Base-by-base conservation (phyloP, 2,797 vertebrate species). In the Anniella stebbinsi region DNA sequence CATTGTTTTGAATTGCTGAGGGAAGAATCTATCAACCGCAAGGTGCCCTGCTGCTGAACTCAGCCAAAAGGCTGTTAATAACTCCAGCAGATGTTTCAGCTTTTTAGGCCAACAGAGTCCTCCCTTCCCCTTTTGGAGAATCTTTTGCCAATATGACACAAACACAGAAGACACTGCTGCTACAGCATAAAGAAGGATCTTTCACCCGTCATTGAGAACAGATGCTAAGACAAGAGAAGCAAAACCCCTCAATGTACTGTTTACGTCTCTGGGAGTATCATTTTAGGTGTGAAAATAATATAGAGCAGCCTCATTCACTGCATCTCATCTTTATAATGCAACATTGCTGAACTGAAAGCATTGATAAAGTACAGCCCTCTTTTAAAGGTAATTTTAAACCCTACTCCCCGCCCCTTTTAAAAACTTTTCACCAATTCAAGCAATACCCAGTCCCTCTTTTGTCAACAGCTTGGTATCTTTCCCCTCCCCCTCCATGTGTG, bases 51-150 rank as follows among this genome's bases (percentile, higher is more conserved):
- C 94, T 95, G 95, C 93, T 97, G 95, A 97, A 96, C 95, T 97
- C 95, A 94, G 95, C 92, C 95, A 95, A 96, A 96, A 97, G 96
- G 84, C 91, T 93, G 93, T 94, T 97, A 96, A 95, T 97, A 97
- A 95, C 92, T 95, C 92, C 91, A 96, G 95, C 94, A 96, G 96
- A 96, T 96, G 94, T 95, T 97, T 95, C 94, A 95, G 94, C 87
- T 94, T 96, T 96, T 96, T 92, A 95, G 93, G 93, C 94, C 96
- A 95, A 92, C 57, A 88, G 90, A 93, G 86, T 93, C 92, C 89
- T 82, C 63, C 77, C 77, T 88, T 93, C 84, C 91, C 93, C 86
- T 92, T 84, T 93, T 94, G 38, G 88, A 94, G 94, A 95, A 89
- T 91, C 86, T 51, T 77, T 92, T 94, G 96, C 92, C 92, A 94